Percentiles rank a stretch among this genome's conserved stretches.
Evolutionary conservation across 2,113 vertebrate species (phyloP).

Genomic region (Misgurnus mizolepis): DNA sequence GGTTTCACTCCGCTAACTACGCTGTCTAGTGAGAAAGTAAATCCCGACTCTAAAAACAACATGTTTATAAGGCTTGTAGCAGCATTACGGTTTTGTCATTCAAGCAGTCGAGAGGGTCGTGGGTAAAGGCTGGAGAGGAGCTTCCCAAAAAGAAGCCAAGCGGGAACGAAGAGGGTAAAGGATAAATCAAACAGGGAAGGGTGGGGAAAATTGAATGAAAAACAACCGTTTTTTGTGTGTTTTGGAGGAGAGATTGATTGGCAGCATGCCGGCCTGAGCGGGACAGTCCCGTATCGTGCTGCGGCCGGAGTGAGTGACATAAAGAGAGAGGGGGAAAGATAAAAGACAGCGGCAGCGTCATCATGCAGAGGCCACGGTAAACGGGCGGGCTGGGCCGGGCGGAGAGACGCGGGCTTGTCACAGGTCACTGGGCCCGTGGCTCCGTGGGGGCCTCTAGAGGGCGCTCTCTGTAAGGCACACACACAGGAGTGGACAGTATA

Average conservation of each 20-base stretch:
- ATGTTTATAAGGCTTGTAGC: constrained; percentile 64
- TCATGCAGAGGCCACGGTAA: constrained; percentile 81
- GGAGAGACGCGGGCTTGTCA: constrained; percentile 78
- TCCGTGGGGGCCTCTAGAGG: constrained; percentile 78
- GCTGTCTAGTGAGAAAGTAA: constrained; percentile 42
- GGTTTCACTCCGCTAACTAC: constrained; percentile 40
- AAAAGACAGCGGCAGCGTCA: constrained; percentile 81
- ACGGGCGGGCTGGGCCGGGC: constrained; percentile 76
- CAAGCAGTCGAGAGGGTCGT: constrained; percentile 65
- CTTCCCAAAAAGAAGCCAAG: constrained; percentile 68
- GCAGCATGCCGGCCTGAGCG: constrained; percentile 38
- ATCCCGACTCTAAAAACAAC: constrained; percentile 37
- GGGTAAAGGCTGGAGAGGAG: constrained; percentile 41
- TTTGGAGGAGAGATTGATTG: constrained; percentile 37
- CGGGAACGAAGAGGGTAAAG: constrained; percentile 63
- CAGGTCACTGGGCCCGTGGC: constrained; percentile 79
- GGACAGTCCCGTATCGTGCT: constrained; percentile 62
- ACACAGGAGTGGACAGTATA: constrained; percentile 83
- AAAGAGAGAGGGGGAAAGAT: constrained; percentile 59
- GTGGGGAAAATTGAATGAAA: constrained; percentile 14
- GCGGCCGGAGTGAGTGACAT: constrained; percentile 58
- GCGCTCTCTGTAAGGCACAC: constrained; percentile 97
- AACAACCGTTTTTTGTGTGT: constrained; percentile 25
- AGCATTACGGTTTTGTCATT: constrained; percentile 70
- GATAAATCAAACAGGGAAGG: constrained; percentile 19